Evolutionary conservation across 2,888 invertebrate genomes (phyloP), one percentile per base, ranked within the genome.

Genomic region (Chesias legatella): DNA sequence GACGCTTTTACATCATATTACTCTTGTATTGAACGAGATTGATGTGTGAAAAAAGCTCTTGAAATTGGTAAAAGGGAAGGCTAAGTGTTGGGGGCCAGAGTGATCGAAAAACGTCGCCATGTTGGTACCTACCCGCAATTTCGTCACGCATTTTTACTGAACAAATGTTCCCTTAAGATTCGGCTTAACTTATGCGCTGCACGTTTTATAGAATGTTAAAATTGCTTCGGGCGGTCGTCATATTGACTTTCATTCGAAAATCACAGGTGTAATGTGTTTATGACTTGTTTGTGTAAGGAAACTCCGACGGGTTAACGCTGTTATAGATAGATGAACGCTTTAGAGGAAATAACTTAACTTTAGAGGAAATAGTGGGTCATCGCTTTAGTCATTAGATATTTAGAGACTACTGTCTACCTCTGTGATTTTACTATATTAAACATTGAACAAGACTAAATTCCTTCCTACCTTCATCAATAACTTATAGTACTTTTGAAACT

Each of bases 21-120:
- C 74, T 67, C 67, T 63, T 65, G 72, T 74, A 79, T 76, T 76
- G 69, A 73, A 64, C 68, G 79, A 80, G 84, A 85, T 84, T 85
- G 85, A 83, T 84, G 85, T 83, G 78, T 77, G 75, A 76, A 79
- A 74, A 79, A 80, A 79, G 78, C 81, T 78, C 71, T 75, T 73
- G 79, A 86, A 86, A 85, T 85, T 86, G 84, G 80, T 83, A 79
- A 85, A 85, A 85, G 83, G 85, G 79, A 79, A 79, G 73, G 78
- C 84, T 86, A 85, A 86, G 85, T 86, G 84, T 82, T 70, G 67
- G 67, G 78, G 76, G 67, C 63, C 72, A 70, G 76, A 75, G 79
- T 75, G 82, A 86, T 85, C 81, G 84, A 75, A 73, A 79, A 85
- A 76, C 72, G 77, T 59, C 65, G 68, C 63, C 62, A 58, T 64